Evolutionary conservation across 2,888 invertebrate genomes (phyloP).

Genomic region (Nomada hirtipes): DNA sequence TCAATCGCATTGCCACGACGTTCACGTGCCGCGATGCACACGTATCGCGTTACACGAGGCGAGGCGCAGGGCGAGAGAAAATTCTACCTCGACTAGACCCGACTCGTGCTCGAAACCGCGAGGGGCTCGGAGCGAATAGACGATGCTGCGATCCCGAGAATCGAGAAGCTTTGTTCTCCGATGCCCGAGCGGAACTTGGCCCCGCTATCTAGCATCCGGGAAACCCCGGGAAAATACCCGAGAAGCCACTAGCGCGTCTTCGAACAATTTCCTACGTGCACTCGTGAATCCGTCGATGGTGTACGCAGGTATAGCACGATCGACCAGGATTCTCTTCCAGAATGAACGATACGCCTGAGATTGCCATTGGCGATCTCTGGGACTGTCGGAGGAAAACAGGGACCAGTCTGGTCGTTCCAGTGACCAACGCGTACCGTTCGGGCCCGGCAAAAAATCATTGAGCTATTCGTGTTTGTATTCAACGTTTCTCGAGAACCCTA

Average conservation of each 20-base stretch:
- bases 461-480: conserved; percentile 8
- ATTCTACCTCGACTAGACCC: not conserved
- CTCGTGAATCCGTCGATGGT: not conserved
- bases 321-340: no score
- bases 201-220: not conserved
- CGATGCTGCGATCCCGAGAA: not conserved
- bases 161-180: conserved; percentile 23
- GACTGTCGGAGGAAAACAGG: not conserved
- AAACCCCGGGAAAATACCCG: not conserved
- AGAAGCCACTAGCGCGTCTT: not conserved
- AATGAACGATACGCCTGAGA: no score
- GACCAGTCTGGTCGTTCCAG: not conserved
- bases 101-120: conserved; percentile 9
- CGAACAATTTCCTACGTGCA: not conserved
- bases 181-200: conserved; percentile 8
- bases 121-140: not conserved
- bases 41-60: conserved; percentile 37
- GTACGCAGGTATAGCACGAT: not conserved
- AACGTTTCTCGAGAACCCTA: conserved; percentile 17
- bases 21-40: conserved; percentile 49
- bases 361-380: no score
- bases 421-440: not conserved
- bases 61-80: not conserved
- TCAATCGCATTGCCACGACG: conserved; percentile 58
- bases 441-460: not conserved